Evolutionary conservation across 2,113 vertebrate genomes (phyloP), one percentile per base, ranked within the genome.

Genomic region (Cairina moschata): DNA sequence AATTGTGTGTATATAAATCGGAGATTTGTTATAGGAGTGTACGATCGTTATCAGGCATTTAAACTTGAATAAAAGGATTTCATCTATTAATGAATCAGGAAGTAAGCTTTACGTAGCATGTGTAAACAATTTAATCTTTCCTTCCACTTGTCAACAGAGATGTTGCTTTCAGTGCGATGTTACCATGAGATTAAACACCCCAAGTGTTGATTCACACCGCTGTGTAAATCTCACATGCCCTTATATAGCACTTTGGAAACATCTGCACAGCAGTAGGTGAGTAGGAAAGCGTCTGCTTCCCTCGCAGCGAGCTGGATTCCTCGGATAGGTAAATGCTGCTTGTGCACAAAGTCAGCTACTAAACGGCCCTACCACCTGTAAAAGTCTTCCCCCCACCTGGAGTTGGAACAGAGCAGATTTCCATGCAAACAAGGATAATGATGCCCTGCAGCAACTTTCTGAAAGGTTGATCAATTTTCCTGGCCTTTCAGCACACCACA

Each of bases 51-150:
- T 95, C 90, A 76, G 84, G 65, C 86, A 66, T 69, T 95, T 95
- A 88, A 88, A 88, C 94, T 65, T 59, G 79, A 91, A 88, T 72
- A 93, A 75, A 82, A 93, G 91, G 55, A 65, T 59, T 75, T 95
- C 66, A 95, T 95, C 84, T 96, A 92, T 92, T 91, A 94, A 94
- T 96, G 94, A 96, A 91, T 82, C 94, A 84, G 83, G 84, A 93
- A 86, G 65, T 82, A 86, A 80, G 56, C 87, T 92, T 91, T 95
- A 66, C 83, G 29, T 69, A 73, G 77, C 92, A 22, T 55, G 88
- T 60, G 48, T 89, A 96, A 96, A 93, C 91, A 89, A 91, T 87
- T 91, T 84, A 84, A 89, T 95, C 80, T 95, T 89, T 90, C 91
- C 71, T 92, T 96, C 48, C 86, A 68, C 74, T 95, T 90, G 79